Evolutionary conservation across 2,888 invertebrate genomes (phyloP).

Genomic region (Tipula helvola): DNA sequence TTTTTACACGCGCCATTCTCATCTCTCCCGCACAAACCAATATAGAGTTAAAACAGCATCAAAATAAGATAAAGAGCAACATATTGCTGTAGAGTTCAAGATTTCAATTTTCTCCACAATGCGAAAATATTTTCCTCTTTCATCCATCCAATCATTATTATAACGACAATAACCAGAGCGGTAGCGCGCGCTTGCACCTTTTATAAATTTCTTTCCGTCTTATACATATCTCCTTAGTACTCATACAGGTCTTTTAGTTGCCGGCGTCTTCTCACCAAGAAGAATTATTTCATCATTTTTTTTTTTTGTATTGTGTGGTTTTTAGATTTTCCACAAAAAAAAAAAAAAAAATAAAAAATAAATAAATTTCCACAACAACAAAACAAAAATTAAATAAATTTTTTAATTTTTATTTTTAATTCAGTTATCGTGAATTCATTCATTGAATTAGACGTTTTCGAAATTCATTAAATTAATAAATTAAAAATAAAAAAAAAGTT

Average conservation of each 20-base stretch:
- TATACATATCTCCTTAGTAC: neutral
- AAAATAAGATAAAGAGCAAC: neutral
- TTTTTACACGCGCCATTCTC: neutral
- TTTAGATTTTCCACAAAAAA: neutral
- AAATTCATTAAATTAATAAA: neutral
- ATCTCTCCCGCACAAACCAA: neutral
- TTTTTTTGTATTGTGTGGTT: neutral
- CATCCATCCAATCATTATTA: neutral
- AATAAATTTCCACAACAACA: neutral
- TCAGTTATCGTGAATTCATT: neutral
- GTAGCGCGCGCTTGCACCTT: neutral
- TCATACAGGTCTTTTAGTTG: neutral
- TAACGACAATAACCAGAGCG: neutral
- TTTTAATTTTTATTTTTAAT: neutral
- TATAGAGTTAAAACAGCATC: neutral
- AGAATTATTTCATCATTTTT: neutral
- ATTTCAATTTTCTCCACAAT: neutral
- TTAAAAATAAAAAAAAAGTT: neutral
- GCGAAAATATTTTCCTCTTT: neutral
- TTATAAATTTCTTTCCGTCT: neutral
- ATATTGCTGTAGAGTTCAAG: neutral
- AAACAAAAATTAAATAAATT: neutral
- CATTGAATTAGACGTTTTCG: neutral
- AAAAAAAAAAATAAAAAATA: neutral
- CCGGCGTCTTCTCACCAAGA: neutral